Conservation (phyloP, 2,797 vertebrate species). For the Alcedo atthis region DNA sequence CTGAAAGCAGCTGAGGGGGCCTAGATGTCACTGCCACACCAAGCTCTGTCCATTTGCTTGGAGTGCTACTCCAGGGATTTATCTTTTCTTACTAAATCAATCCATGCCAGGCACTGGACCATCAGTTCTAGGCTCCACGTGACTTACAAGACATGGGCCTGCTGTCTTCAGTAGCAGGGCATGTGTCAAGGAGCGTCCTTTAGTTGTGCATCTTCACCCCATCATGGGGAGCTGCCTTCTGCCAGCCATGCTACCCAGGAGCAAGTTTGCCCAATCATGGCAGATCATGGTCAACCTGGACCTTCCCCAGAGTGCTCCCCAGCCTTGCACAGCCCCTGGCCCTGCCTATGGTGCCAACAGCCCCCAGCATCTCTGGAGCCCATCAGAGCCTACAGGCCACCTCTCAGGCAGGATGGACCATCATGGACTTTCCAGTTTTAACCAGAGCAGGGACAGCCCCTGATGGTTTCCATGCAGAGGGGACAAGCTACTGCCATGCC, state of each 20-base stretch:
- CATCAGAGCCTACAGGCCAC: not conserved
- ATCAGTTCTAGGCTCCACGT: not conserved
- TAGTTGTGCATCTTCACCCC: not conserved
- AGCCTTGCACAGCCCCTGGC: not conserved
- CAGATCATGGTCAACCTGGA: not conserved
- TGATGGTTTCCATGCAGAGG: not conserved
- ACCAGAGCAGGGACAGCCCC: not conserved
- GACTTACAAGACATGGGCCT: not conserved
- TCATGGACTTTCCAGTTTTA: not conserved
- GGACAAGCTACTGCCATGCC: not conserved
- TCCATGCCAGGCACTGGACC: not conserved
- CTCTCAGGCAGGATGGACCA: rapidly evolving
- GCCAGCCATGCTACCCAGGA: not conserved
- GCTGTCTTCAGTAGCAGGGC: not conserved
- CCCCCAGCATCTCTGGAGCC: not conserved
- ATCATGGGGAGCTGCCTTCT: not conserved
- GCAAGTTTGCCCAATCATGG: not conserved
- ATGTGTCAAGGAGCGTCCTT: not conserved
- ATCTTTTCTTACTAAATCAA: not conserved
- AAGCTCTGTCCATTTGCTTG: not conserved
- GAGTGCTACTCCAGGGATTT: not conserved
- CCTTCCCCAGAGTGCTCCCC: not conserved
- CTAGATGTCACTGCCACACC: not conserved
- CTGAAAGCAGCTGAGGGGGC: rapidly evolving
- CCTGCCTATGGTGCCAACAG: not conserved